Base-by-base conservation (phyloP, 2,113 vertebrate species). In the Halichoeres trimaculatus region DNA sequence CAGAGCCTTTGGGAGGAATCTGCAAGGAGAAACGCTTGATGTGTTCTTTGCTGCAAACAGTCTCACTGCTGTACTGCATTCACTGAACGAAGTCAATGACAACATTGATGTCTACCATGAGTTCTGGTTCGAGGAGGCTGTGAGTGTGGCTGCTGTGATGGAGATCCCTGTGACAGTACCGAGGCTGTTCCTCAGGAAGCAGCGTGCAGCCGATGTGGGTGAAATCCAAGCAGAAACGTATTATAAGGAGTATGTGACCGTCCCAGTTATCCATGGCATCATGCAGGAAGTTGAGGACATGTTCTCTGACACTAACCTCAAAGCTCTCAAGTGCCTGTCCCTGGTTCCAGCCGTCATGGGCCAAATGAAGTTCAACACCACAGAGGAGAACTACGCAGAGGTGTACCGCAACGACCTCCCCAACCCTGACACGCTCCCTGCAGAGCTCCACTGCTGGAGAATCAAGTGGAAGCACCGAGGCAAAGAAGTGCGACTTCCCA, bases 401-500 rank as follows among this genome's bases (percentile, higher is more conserved):
- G 90, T 95, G 78, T 97, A 96, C 83, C 94, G 94, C 71, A 93
- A 92, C 9, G 97, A 97, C 89, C 93, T 98, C 13, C 96, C 96
- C 53, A 97, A 95, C 71, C 95, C 96, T 0, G 96, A 98, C 76
- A 98, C 96, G 0, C 94, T 98, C 8, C 94, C 95, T 0, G 96
- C 96, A 0, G 96, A 98, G 73, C 95, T 98, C 19, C 96, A 98
- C 45, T 98, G 97, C 83, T 98, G 97, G 97, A 93, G 96, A n/a
- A 97, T 98, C 79, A 97, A 98, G 64, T 98, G 97, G 96, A 98
- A 98, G 78, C 97, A 98, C 91, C 75, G 96, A 57, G 95, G 97
- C 20, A 97, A 97, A 88, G 96, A 98, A 55, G 96, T 98, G 34
- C 95, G 95, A n/a, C 93, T 98, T 63, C 96, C 96, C 43, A 88